A percentile compares a stretch with the other conserved stretches of the same genome.
Evolutionary conservation across 1,140 invertebrate species (phyloP).

Genomic region (Dendroctonus valens): DNA sequence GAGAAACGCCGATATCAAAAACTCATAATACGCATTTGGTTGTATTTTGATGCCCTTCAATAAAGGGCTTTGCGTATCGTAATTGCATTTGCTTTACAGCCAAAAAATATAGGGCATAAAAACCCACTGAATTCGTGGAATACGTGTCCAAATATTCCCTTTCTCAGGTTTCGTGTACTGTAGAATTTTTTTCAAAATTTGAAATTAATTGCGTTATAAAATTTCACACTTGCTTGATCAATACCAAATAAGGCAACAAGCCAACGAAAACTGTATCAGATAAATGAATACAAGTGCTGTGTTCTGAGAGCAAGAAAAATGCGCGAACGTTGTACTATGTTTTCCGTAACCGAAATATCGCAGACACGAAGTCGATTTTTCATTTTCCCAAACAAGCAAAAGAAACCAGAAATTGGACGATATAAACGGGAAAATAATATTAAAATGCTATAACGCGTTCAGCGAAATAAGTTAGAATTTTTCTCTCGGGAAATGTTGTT

Average conservation of each 20-base stretch:
- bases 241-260: not conserved
- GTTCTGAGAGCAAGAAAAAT: no score
- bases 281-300: not conserved
- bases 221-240: not conserved
- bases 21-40: no score
- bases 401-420: slow-evolving; percentile 1
- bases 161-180: not conserved
- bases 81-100: no score
- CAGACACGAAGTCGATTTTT: slow-evolving; percentile 3
- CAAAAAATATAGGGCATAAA: no score
- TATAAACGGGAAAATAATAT: slow-evolving; percentile 11
- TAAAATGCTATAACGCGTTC: slow-evolving; percentile 13
- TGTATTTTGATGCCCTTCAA: no score
- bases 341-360: not conserved
- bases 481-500: slow-evolving; percentile 12
- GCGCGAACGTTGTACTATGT: no score
- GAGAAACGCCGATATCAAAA: no score
- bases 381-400: slow-evolving; percentile 3
- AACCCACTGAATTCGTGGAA: no score
- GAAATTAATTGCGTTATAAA: not conserved
- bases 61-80: no score
- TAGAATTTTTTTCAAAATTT: not conserved
- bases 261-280: not conserved
- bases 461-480: not conserved
- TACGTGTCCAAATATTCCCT: no score